phyloP scores from a whole-genome alignment of 2,113 vertebrate genomes.

The Xyrauchen texanus region DNA sequence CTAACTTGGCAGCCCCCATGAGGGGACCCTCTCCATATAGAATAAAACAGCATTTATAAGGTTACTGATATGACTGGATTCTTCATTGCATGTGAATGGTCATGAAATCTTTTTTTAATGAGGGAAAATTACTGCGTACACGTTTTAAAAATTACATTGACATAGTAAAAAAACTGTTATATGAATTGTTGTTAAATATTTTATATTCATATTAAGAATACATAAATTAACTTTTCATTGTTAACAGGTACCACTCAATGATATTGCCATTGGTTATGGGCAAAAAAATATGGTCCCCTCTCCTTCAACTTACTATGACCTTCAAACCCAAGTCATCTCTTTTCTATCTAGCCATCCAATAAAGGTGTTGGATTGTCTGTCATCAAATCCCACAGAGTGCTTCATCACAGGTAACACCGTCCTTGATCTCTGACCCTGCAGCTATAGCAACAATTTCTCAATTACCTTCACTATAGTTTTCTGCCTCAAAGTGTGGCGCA shows the following conservation, averaged over 20 bases:
- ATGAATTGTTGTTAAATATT: too few relatives aligned
- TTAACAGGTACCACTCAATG: background rate
- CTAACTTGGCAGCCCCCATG: too few relatives aligned
- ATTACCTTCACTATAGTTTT: slow-evolving; percentile 41
- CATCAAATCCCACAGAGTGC: slow-evolving; percentile 36
- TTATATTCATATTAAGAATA: too few relatives aligned
- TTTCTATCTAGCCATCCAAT: slow-evolving; percentile 63
- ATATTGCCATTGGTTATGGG: background rate
- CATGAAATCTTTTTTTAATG: too few relatives aligned
- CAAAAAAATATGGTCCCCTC: background rate
- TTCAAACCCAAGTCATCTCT: slow-evolving; percentile 53
- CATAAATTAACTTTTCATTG: background rate
- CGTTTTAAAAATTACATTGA: too few relatives aligned
- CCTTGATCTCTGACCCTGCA: slow-evolving; percentile 56
- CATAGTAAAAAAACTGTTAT: too few relatives aligned
- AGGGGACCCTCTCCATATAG: too few relatives aligned
- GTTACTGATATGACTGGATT: too few relatives aligned
- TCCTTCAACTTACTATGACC: slow-evolving; percentile 36
- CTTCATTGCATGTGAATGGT: too few relatives aligned
- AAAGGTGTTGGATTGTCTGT: slow-evolving; percentile 60
- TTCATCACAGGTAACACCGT: slow-evolving; percentile 45
- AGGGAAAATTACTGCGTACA: too few relatives aligned
- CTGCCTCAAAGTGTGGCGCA: background rate
- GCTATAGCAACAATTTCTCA: slow-evolving; percentile 38
- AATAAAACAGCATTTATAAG: too few relatives aligned